Evolutionary conservation across 2,113 vertebrate genomes (phyloP).

Genomic region (Salvelinus namaycush): DNA sequence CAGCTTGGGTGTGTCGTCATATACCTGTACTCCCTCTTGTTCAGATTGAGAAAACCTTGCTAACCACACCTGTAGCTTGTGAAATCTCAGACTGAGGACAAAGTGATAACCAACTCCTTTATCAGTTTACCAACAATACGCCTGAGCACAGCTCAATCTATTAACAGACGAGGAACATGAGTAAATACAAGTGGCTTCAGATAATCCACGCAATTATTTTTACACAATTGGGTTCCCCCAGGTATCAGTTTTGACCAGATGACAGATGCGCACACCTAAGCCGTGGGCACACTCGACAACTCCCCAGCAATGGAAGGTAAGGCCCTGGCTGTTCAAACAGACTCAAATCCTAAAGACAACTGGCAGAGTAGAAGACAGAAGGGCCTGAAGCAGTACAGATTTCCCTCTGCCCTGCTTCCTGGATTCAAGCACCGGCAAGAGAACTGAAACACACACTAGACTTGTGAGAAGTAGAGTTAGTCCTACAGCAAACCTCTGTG

Average conservation of each 20-base stretch:
- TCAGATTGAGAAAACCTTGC: too few relatives aligned
- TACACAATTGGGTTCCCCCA: background rate
- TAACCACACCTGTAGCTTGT: background rate
- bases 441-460: background rate
- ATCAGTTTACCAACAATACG: constrained; percentile 5
- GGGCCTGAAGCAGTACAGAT: background rate
- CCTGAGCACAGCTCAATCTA: constrained; percentile 12
- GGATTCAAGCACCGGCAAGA: background rate
- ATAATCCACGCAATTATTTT: background rate
- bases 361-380: background rate
- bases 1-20: too few relatives aligned
- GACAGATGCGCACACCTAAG: background rate
- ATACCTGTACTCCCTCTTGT: too few relatives aligned
- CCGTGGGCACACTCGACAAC: background rate
- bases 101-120: constrained; percentile 1
- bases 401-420: background rate
- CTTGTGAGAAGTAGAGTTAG: background rate
- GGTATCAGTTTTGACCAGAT: background rate
- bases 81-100: background rate
- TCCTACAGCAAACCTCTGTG: too few relatives aligned
- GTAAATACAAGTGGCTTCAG: constrained; percentile 1
- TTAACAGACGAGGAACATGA: constrained; percentile 17
- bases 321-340: background rate
- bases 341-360: background rate
- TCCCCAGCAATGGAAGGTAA: background rate